Evolutionary conservation across 2,797 vertebrate species (phyloP).

Genomic region (Anguilla anguilla): DNA sequence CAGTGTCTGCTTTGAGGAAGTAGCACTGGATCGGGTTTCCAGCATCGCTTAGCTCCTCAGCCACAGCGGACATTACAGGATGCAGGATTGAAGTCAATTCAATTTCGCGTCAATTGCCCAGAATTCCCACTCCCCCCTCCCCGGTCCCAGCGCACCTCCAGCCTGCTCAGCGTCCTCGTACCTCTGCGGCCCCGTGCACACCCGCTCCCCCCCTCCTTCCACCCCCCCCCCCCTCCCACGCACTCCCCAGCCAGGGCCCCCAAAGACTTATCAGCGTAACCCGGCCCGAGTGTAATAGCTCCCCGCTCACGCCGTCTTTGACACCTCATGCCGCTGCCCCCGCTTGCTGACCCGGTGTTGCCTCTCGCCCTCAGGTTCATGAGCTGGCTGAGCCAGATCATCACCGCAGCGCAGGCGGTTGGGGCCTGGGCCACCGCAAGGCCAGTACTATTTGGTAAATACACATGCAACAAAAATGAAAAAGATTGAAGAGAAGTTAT

Average conservation of each 20-base stretch:
- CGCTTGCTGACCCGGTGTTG: conserved; percentile 65
- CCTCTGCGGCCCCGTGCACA: conserved; percentile 48
- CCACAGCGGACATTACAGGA: conserved; percentile 78
- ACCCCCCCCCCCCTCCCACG: conserved; percentile 42
- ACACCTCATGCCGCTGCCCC: conserved; percentile 23
- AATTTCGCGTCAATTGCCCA: conserved; percentile 75
- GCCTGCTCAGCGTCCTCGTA: conserved; percentile 38
- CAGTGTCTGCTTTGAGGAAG: conserved; percentile 66
- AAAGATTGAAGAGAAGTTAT: not conserved
- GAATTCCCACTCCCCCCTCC: conserved; percentile 36
- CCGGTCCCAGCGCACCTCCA: conserved; percentile 47
- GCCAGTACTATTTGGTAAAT: conserved; percentile 60
- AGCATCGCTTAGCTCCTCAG: conserved; percentile 77
- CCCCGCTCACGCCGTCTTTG: conserved; percentile 36
- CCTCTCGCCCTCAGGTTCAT: conserved; percentile 61
- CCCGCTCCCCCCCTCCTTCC: conserved; percentile 48
- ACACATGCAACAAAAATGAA: not conserved
- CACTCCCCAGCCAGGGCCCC: conserved; percentile 69
- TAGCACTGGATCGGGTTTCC: conserved; percentile 78
- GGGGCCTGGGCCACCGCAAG: conserved; percentile 47
- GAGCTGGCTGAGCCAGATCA: conserved; percentile 60
- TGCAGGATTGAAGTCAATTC: conserved; percentile 80
- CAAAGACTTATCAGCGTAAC: conserved; percentile 55
- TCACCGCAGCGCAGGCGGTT: conserved; percentile 55
- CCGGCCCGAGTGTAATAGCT: conserved; percentile 36